Evolutionary conservation across 2,888 invertebrate genomes (phyloP).

Genomic region (Crematogaster levior): DNA sequence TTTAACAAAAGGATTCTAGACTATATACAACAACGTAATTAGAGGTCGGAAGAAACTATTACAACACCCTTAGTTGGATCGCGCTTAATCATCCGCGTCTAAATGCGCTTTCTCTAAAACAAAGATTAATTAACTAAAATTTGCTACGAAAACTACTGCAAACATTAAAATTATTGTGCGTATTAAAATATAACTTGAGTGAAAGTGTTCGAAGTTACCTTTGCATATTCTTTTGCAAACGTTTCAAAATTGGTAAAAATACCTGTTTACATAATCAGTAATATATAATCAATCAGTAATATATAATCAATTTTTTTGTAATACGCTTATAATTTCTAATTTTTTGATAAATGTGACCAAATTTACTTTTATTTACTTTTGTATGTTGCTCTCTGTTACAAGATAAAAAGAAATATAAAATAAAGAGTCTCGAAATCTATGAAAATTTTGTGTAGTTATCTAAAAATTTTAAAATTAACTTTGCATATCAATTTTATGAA

Average conservation of each 20-base stretch:
- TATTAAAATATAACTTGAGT: neutral
- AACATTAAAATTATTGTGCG: neutral
- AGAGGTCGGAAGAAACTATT: constrained; percentile 36
- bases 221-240: neutral
- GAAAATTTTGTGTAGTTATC: constrained; percentile 2
- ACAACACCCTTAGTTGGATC: constrained; percentile 1
- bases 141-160: neutral
- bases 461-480: neutral
- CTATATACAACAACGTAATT: constrained; percentile 60
- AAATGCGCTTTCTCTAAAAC: constrained; percentile 41
- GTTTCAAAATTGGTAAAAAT: neutral
- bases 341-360: neutral
- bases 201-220: neutral
- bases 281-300: too few species aligned
- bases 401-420: neutral
- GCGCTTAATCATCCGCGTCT: constrained; percentile 19
- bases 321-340: neutral
- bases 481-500: neutral
- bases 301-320: neutral
- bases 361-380: too few species aligned
- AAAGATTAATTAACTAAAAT: constrained; percentile 22
- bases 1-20: constrained; percentile 49
- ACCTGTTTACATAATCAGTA: too few species aligned
- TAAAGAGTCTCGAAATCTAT: neutral
- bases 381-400: neutral